Evolutionary conservation across 2,113 vertebrate species (phyloP).

Genomic region (Acanthisitta chloris): DNA sequence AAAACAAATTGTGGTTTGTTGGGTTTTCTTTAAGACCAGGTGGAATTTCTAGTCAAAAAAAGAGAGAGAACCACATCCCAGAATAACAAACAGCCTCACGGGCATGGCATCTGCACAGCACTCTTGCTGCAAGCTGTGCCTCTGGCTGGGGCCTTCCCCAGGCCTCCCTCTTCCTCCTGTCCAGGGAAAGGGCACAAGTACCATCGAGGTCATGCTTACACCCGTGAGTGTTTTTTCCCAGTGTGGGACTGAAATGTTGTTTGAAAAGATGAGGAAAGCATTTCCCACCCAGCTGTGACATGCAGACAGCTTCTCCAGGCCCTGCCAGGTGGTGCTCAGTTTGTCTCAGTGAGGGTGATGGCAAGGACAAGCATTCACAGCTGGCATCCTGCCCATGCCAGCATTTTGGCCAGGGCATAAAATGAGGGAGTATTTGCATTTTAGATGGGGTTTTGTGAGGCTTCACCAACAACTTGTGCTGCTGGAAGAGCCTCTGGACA

Average conservation of each 20-base stretch:
- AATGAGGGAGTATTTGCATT: not conserved
- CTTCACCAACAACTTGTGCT: rapidly evolving
- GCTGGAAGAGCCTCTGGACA: not conserved
- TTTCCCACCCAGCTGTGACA: not conserved
- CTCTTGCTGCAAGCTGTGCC: not conserved
- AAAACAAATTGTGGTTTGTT: not conserved
- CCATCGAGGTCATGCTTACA: rapidly evolving
- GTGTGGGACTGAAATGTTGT: not conserved
- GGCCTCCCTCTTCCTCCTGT: not conserved
- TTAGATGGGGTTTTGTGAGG: not conserved
- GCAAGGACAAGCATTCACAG: not conserved
- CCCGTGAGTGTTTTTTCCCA: not conserved
- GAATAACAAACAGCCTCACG: not conserved
- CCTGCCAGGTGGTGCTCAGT: rapidly evolving
- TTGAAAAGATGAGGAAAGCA: not conserved
- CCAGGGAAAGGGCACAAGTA: not conserved
- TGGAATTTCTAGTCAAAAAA: not conserved
- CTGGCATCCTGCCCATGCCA: not conserved
- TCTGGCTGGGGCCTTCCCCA: not conserved
- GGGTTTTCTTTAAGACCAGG: not conserved
- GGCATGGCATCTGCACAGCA: not conserved
- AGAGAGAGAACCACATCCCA: not conserved
- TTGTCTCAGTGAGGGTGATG: not conserved
- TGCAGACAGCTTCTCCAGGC: not conserved
- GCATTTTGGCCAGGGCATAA: not conserved